These are phyloP conservation scores for Parapsyche elsis DNA, from an alignment of 1,140 invertebrate genomes.

Conservation along the genomic window DNA sequence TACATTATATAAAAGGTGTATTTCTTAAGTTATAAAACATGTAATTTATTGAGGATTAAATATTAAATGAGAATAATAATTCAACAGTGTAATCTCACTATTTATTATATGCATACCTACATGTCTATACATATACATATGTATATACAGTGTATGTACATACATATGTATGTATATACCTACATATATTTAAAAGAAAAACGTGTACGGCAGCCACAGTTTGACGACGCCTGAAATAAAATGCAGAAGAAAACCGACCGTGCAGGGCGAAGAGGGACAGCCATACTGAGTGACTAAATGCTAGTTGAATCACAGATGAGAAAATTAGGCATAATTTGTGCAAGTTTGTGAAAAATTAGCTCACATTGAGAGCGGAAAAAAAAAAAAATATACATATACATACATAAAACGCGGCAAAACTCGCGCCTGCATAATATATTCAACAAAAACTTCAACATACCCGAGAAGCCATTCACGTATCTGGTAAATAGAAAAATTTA, in stretches of 20 bases:
- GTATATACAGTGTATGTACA: no score
- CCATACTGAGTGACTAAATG: conserved; percentile 48
- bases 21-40: no score
- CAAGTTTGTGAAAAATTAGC: conserved; percentile 57
- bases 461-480: background rate
- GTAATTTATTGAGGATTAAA: no score
- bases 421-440: conserved; percentile 19
- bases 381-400: background rate
- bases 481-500: background rate
- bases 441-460: background rate
- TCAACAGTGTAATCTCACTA: background rate
- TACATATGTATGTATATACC: no score
- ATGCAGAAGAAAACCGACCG: conserved; percentile 20
- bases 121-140: no score
- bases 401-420: conserved; percentile 7
- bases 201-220: background rate
- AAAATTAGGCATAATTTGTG: conserved; percentile 56
- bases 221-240: conserved; percentile 19
- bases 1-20: no score
- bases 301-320: conserved; percentile 57
- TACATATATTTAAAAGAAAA: no score
- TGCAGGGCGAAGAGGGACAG: conserved; percentile 20
- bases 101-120: background rate
- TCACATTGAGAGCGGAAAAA: conserved; percentile 51
- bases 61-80: no score